Percentiles rank a stretch among this genome's conserved stretches.
These are phyloP conservation scores for Pentalonia nigronervosa DNA, from an alignment of 1,140 invertebrate genomes.

Conservation along the genomic window DNA sequence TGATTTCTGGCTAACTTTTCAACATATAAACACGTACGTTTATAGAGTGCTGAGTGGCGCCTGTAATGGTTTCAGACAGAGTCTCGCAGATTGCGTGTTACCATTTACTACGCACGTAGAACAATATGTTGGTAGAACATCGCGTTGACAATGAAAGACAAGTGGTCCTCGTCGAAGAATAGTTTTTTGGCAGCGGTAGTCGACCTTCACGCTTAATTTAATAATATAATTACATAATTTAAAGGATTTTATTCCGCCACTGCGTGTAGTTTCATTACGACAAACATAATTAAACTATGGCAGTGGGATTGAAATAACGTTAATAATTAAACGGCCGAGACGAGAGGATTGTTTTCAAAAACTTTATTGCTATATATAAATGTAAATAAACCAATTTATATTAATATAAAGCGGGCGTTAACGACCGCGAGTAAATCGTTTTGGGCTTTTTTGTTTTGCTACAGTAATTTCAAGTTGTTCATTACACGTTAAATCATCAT, in stretches of 20 bases:
- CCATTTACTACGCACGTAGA: neutral
- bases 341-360: slow-evolving; percentile 34
- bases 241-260: neutral
- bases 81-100: neutral
- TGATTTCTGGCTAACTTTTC: neutral
- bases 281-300: slow-evolving; percentile 38
- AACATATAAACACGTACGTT: neutral
- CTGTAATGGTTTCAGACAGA: neutral
- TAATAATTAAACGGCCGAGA: slow-evolving; percentile 31
- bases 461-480: slow-evolving; percentile 31
- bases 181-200: neutral
- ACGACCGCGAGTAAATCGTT: neutral
- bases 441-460: neutral
- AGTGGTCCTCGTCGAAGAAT: neutral
- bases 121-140: neutral
- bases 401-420: slow-evolving; percentile 27
- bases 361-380: slow-evolving; percentile 12
- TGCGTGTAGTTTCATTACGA: slow-evolving; percentile 1
- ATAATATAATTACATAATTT: slow-evolving; percentile 13
- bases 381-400: slow-evolving; percentile 47
- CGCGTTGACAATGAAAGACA: neutral
- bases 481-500: slow-evolving; percentile 23
- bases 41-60: neutral
- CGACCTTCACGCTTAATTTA: neutral
- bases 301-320: neutral